Percentiles rank a stretch among this genome's conserved stretches.
phyloP scores from a whole-genome alignment of 1,140 invertebrate species.

The Delia radicum region DNA sequence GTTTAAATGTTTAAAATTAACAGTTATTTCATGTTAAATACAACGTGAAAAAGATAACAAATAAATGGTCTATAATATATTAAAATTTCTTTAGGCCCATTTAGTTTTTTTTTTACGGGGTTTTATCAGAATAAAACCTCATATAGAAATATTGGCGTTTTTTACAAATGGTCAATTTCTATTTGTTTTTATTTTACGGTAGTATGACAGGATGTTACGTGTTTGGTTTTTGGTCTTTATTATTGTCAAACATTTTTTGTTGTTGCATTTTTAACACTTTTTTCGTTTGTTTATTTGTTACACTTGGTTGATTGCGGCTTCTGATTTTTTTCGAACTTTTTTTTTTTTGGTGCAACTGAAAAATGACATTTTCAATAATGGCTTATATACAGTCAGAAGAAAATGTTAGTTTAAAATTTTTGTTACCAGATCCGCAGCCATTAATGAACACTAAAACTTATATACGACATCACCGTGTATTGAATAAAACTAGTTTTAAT shows the following conservation, averaged over 20 bases:
- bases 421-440: no score
- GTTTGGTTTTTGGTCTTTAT: background rate
- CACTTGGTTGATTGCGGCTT: background rate
- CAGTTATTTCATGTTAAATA: slow-evolving; percentile 22
- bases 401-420: no score
- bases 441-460: no score
- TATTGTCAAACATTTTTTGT: background rate
- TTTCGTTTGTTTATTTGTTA: background rate
- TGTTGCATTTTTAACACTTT: background rate
- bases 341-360: background rate
- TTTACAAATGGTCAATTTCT: background rate
- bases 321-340: background rate
- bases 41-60: background rate
- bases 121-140: no score
- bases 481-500: no score
- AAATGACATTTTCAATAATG: background rate
- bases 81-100: background rate
- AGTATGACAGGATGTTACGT: slow-evolving; percentile 5
- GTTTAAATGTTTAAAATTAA: slow-evolving; percentile 15
- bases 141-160: no score
- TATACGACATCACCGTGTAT: no score
- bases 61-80: slow-evolving; percentile 21
- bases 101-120: no score
- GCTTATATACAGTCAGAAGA: no score
- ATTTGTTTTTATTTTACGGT: background rate